Percentiles rank a stretch among this genome's conserved stretches.
These are phyloP conservation scores for Rhogogaster chlorosoma DNA, from an alignment of 2,888 invertebrate species.

Conservation along the genomic window DNA sequence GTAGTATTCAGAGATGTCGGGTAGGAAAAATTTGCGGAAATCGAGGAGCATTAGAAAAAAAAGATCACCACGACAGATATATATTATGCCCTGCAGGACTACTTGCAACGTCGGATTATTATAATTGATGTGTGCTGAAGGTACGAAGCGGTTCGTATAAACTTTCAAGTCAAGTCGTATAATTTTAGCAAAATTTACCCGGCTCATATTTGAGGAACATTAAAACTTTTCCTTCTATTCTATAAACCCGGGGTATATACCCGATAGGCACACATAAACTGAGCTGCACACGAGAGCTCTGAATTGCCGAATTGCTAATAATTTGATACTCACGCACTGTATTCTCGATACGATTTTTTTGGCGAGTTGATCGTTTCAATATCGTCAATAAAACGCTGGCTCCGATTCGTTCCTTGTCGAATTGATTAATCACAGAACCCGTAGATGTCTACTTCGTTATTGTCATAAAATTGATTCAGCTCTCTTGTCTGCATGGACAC, in stretches of 20 bases:
- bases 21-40: not conserved
- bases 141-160: not conserved
- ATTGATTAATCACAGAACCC: not conserved
- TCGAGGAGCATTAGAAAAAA: not conserved
- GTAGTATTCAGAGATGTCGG: not conserved
- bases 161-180: conserved; percentile 31
- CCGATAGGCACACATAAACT: not conserved
- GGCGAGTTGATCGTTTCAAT: not conserved
- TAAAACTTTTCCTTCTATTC: conserved; percentile 43
- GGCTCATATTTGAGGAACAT: conserved; percentile 26
- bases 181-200: conserved; percentile 5
- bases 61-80: not conserved
- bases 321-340: not conserved
- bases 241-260: not conserved
- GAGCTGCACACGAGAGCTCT: not conserved
- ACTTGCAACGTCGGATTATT: conserved; percentile 16
- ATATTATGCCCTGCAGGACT: not conserved
- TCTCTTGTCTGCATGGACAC: not conserved
- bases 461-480: not conserved
- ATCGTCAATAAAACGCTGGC: not conserved
- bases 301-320: conserved; percentile 21
- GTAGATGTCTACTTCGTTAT: not conserved
- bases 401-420: not conserved
- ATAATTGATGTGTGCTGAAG: not conserved
- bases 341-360: not conserved